Conservation (phyloP, 2,888 invertebrate genomes). For the Rhamphomyia laevipes region DNA sequence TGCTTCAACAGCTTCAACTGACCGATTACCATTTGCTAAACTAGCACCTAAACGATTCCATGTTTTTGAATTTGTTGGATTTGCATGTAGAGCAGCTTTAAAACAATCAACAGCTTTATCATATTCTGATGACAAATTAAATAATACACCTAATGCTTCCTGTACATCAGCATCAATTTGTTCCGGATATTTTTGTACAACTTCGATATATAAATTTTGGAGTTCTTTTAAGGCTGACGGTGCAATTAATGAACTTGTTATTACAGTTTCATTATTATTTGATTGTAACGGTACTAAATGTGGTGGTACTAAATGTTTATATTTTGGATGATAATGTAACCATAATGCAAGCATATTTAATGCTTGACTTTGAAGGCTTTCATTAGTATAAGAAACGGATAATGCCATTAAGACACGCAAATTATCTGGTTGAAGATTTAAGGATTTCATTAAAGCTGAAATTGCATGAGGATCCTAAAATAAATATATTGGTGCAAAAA, state of each 20-base stretch:
- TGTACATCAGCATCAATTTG: constrained; percentile 83
- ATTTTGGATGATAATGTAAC: constrained; percentile 70
- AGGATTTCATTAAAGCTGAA: constrained; percentile 75
- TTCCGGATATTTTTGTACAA: constrained; percentile 62
- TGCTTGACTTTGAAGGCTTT: constrained; percentile 84
- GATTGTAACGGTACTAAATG: constrained; percentile 34
- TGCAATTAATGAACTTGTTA: constrained; percentile 41
- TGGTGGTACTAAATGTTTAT: constrained; percentile 55
- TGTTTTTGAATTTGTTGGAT: constrained; percentile 65
- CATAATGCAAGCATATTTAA: constrained; percentile 68
- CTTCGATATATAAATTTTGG: constrained; percentile 62
- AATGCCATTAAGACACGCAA: constrained; percentile 76
- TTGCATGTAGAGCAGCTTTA: constrained; percentile 72
- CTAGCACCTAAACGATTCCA: constrained; percentile 98
- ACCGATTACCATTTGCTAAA: constrained; percentile 85
- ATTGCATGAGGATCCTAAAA: constrained; percentile 76
- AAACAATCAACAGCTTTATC: constrained; percentile 97
- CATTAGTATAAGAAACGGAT: constrained; percentile 93
- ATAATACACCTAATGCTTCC: constrained; percentile 87
- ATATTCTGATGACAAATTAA: constrained; percentile 88
- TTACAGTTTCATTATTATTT: constrained; percentile 15
- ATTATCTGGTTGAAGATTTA: constrained; percentile 68
- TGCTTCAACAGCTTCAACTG: constrained; percentile 93
- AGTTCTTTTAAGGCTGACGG: constrained; percentile 44
- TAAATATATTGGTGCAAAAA: not conserved